Evolutionary conservation across 1,140 invertebrate species (phyloP), one percentile per base, ranked within the genome.

Genomic region (Aphidius ervi): DNA sequence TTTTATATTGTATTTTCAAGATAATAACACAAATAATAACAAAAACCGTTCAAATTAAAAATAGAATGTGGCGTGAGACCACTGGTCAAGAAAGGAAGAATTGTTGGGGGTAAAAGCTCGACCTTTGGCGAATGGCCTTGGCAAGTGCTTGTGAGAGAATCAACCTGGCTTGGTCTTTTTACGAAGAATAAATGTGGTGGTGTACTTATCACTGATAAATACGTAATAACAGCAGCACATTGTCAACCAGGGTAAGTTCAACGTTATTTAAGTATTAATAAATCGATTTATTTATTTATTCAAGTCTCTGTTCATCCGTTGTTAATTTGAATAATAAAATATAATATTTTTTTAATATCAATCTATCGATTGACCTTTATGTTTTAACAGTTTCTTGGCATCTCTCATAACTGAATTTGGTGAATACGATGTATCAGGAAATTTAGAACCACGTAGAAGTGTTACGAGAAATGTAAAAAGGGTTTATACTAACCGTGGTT

Each of bases 131-230:
- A 92, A 74, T 96, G 91, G 87, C 94, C 94, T 0, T 97, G 94
- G 94, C 93, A 96, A 74, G 93, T 94, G 3, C 79, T 97, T 20
- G 90, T 97, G 0, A 84, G 92, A 56, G 94, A 97, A 76, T 89
- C 92, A 6, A 94, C 93, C 0, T 96, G 93, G 93, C 79, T 96
- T 46, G 94, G 94, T 3, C 83, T 96, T 1, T 95, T 95, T 74
- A 94, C 93, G n/a, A 96, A 97, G 76, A 95, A 96, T 74, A 97
- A 97, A 77, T 97, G 94, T 72, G 94, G 94, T 9, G 94, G 94
- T 42, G 94, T 96, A 0, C 83, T 97, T 4, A 93, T 94, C 65
- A 91, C 90, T 7, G 88, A 86, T 59, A 86, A 86, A 75, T 94
- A 89, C 70, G 92, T 95, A 5, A 87, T 92, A 58, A 96, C 93